Evolutionary conservation across 2,888 invertebrate genomes (phyloP), one percentile per base, ranked within the genome.

Genomic region (Torymus aiolomorphi): DNA sequence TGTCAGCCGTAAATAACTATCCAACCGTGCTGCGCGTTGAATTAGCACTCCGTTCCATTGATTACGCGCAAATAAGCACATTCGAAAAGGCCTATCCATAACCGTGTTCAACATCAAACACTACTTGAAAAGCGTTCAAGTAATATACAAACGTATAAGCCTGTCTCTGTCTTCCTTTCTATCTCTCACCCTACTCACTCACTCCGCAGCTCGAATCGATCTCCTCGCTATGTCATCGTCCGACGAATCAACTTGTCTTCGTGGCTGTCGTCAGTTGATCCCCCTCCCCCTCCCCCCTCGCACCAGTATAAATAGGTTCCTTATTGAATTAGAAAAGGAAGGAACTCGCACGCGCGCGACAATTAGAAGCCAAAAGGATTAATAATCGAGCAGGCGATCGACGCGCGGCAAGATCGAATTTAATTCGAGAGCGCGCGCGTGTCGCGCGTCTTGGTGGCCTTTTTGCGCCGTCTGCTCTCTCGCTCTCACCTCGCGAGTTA

Each of bases 201-300:
- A 31, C 4, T 18, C 71, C 66, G 57, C 69, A 71, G 75, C 74
- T 56, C 52, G 67, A 71, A 78, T 75, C 80, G 75, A 81, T 81
- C 77, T 81, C 8, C 66, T 56, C 66, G 54, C 42, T 72, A 31
- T 66, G 57, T 77, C 76, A 73, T 61, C 61, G 56, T 14, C 57
- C 18, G 62, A 11, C 2, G 62, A 81, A 81, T 81, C 81, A 76
- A 72, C 81, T 72, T 75, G 78, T 78, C 69, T 75, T 78, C 78
- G 57, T 72, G 57, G 62, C 75, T 78, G 74, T 81, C 80, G 54
- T 67, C 67, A 57, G 52, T 69, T 72, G 76, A 78, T 75, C 62
- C 31, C 13, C 31, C 8, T 31, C 24, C n/a, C n/a, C n/a, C 3
- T 3, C 3, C 3, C 24, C 3, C 2, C 8, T 31, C 31, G 31